Evolutionary conservation across 2,797 vertebrate species (phyloP).

Genomic region (Monodelphis domestica): DNA sequence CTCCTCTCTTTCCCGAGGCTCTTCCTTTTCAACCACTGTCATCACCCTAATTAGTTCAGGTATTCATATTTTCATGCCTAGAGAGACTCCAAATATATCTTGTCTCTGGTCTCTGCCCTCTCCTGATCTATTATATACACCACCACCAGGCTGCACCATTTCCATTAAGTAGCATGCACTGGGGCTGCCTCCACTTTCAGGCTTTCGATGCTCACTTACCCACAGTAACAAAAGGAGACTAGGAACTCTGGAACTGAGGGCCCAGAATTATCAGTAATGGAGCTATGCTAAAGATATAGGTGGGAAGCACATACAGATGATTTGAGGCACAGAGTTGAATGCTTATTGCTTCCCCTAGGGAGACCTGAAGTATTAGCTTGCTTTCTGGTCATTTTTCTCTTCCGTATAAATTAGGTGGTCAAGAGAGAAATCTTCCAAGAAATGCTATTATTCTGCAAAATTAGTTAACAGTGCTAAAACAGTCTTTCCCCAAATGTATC

Average conservation of each 20-base stretch:
- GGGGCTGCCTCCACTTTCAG: not conserved
- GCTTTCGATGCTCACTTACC: too few relatives aligned
- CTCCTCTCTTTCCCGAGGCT: not conserved
- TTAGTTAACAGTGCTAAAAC: not conserved
- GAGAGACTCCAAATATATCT: not conserved
- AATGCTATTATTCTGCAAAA: slow-evolving; percentile 18
- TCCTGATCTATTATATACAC: not conserved
- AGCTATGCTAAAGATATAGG: not conserved
- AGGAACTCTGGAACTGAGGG: not conserved
- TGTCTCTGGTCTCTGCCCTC: not conserved
- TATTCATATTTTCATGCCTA: not conserved
- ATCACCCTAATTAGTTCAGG: not conserved
- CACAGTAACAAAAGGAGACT: too few relatives aligned
- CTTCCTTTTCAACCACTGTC: not conserved
- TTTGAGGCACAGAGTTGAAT: not conserved
- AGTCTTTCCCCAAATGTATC: slow-evolving; percentile 4
- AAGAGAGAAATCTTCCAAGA: not conserved
- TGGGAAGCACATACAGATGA: not conserved
- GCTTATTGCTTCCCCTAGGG: not conserved
- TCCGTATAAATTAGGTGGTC: not conserved
- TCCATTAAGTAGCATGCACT: not conserved
- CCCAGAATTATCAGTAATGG: not conserved
- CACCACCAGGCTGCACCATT: not conserved
- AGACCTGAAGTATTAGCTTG: not conserved
- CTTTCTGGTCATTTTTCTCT: not conserved